phyloP scores from a whole-genome alignment of 2,888 invertebrate genomes.

The Limnephilus rhombicus region DNA sequence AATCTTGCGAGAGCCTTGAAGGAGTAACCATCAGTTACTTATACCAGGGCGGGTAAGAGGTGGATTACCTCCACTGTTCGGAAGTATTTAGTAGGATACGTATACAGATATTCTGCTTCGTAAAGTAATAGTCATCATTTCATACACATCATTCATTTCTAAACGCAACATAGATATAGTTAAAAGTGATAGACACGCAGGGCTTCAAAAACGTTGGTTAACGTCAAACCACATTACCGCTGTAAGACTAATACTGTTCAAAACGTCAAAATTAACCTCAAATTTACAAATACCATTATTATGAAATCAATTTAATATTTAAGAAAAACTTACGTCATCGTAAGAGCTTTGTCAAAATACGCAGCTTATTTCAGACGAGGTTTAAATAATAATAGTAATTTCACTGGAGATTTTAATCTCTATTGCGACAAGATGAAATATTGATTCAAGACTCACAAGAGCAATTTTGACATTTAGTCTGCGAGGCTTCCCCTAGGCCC shows the following conservation, averaged over 20 bases:
- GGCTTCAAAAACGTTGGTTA: neutral
- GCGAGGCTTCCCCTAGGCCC: neutral
- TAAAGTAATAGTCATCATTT: neutral
- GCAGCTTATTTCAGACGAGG: neutral
- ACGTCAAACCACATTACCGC: neutral
- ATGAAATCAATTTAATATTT: neutral
- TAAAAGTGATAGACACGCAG: neutral
- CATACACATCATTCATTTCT: neutral
- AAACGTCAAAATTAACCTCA: no score
- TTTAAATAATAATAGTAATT: neutral
- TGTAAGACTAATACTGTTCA: neutral
- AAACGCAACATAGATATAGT: neutral
- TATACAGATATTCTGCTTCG: neutral
- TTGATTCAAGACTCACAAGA: neutral
- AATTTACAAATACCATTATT: no score
- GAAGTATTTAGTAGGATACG: neutral
- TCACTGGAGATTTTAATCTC: neutral
- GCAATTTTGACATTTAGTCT: neutral
- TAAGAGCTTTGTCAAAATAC: neutral
- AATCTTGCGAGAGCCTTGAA: no score
- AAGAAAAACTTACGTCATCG: neutral
- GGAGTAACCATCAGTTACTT: no score
- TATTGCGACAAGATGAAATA: constrained; percentile 15
- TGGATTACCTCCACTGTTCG: no score
- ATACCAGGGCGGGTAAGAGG: no score